A percentile compares a stretch with the other conserved stretches of the same genome.
phyloP scores from a whole-genome alignment of 2,888 invertebrate genomes.

The Pollenia amentaria region DNA sequence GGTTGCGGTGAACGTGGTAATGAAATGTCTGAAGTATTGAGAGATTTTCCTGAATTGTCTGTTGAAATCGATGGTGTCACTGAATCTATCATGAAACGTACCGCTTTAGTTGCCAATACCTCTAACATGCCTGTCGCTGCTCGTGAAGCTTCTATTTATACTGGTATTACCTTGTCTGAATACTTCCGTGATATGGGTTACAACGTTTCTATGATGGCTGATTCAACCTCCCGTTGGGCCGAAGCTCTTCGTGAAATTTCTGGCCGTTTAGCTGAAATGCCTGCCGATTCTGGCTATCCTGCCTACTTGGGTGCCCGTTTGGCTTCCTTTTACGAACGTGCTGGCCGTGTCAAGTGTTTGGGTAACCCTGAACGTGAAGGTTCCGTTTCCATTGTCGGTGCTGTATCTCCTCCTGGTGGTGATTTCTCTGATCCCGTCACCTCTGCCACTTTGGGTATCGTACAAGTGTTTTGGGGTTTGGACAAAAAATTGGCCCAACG shows the following conservation, averaged over 20 bases:
- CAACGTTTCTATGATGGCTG: constrained; percentile 99
- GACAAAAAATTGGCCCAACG: constrained; percentile 99
- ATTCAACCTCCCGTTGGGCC: constrained; percentile 99
- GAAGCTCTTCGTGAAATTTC: constrained; percentile 99
- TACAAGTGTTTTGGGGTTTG: constrained; percentile 99
- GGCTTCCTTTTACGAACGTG: constrained; percentile 99
- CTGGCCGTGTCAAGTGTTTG: constrained; percentile 98
- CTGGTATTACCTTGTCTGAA: constrained; percentile 99
- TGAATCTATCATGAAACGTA: constrained; percentile 99
- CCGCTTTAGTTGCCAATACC: constrained; percentile 99
- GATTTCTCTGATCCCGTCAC: constrained; percentile 99
- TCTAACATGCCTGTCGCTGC: constrained; percentile 99
- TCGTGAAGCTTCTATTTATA: constrained; percentile 99
- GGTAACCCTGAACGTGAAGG: constrained; percentile 99
- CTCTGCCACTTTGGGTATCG: constrained; percentile 98
- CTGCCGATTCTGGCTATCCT: constrained; percentile 99
- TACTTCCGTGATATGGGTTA: constrained; percentile 99
- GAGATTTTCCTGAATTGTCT: constrained; percentile 99
- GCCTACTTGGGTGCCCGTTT: constrained; percentile 99
- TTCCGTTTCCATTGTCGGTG: constrained; percentile 99
- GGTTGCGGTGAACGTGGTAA: constrained; percentile 99
- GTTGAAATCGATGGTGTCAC: constrained; percentile 98
- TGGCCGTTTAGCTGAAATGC: constrained; percentile 99
- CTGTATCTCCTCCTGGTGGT: constrained; percentile 99
- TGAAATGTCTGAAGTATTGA: constrained; percentile 99